Conservation (phyloP, 1,140 invertebrate genomes). For the Zaprionus gabonicus region DNA sequence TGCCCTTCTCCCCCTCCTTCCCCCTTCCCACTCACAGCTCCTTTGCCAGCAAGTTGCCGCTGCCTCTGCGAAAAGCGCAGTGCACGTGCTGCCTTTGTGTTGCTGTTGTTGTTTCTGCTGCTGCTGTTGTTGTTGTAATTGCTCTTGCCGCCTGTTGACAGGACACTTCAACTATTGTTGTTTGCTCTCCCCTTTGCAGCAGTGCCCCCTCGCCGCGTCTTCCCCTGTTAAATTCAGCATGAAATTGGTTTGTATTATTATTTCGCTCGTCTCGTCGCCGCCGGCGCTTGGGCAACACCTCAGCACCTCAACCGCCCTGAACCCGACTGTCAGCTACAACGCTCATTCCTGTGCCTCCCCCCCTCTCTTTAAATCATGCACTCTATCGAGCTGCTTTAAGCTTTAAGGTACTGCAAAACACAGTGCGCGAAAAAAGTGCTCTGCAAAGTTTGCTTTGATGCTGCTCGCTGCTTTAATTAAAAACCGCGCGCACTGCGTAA, state of each 20-base stretch:
- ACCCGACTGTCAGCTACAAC: slow-evolving; percentile 23
- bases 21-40: not conserved
- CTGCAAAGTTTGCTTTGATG: slow-evolving; percentile 75
- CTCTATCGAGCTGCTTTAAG: slow-evolving; percentile 9
- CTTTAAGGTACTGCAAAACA: not conserved
- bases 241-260: slow-evolving; percentile 83
- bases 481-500: slow-evolving; percentile 72
- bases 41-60: not conserved
- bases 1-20: slow-evolving; percentile 15
- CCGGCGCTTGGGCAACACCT: slow-evolving; percentile 62
- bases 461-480: slow-evolving; percentile 70
- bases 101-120: slow-evolving; percentile 44
- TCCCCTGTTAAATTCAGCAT: slow-evolving; percentile 75
- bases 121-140: slow-evolving; percentile 63
- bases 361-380: too few relatives aligned
- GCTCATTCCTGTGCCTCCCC: not conserved
- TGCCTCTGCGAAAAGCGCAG: slow-evolving; percentile 65
- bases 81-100: slow-evolving; percentile 73
- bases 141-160: slow-evolving; percentile 69
- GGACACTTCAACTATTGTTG: slow-evolving; percentile 81
- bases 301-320: slow-evolving; percentile 29
- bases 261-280: slow-evolving; percentile 59
- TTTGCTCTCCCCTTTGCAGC: slow-evolving; percentile 35
- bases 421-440: slow-evolving; percentile 29
- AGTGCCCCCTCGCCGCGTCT: not conserved